A percentile compares a stretch with the other conserved stretches of the same genome.
Conservation (phyloP, 1,140 invertebrate species). For the Ips typographus region DNA sequence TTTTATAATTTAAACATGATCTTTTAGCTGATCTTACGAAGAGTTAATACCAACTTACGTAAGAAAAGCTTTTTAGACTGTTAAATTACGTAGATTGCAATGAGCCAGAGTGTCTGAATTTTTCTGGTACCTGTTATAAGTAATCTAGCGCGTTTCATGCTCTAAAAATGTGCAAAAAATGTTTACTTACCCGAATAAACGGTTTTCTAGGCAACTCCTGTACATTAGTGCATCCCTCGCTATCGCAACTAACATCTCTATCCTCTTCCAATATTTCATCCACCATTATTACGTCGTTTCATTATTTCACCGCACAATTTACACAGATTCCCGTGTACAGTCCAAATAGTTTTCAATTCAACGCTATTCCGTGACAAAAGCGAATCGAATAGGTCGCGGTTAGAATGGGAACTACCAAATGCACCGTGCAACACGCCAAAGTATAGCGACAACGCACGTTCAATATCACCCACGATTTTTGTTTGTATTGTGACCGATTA, state of each 20-base stretch:
- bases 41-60: too few relatives aligned
- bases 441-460: background rate
- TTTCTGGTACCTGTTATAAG: background rate
- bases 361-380: background rate
- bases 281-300: background rate
- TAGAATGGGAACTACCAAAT: background rate
- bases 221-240: background rate
- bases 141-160: background rate
- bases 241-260: background rate
- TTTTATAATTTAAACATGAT: too few relatives aligned
- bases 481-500: background rate
- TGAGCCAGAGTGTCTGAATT: background rate
- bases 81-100: background rate
- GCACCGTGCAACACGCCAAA: background rate
- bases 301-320: background rate
- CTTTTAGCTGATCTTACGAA: too few relatives aligned
- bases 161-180: background rate
- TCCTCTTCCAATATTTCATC: background rate
- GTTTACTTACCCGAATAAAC: conserved; percentile 2
- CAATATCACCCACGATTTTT: conserved; percentile 1
- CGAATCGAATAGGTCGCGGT: background rate
- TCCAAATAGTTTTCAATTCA: background rate
- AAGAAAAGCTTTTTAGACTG: background rate
- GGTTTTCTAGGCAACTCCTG: background rate
- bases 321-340: background rate